Percentiles rank a stretch among this genome's conserved stretches.
Conservation (phyloP, 2,113 vertebrate species). For the Dasyurus viverrinus region DNA sequence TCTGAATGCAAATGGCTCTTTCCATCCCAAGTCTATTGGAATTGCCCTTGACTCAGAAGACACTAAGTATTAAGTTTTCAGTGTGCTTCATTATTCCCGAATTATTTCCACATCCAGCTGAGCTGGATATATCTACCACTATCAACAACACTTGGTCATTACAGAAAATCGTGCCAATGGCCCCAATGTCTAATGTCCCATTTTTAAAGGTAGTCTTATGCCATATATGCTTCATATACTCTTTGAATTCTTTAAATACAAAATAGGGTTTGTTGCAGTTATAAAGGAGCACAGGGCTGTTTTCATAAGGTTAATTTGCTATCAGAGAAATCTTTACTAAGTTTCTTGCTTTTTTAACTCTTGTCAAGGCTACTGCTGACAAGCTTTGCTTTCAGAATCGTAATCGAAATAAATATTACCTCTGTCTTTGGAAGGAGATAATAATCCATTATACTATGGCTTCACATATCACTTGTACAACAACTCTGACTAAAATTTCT, state of each 20-base stretch:
- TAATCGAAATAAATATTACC: neutral
- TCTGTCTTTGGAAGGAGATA: neutral
- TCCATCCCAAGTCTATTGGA: too few species aligned
- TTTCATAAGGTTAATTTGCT: neutral
- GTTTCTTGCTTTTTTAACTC: neutral
- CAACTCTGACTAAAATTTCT: neutral
- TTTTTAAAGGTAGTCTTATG: neutral
- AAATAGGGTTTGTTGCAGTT: neutral
- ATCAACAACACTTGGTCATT: neutral
- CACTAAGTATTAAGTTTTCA: too few species aligned
- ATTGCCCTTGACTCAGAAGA: too few species aligned
- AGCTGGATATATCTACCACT: neutral
- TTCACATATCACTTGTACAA: neutral
- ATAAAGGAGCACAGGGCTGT: neutral
- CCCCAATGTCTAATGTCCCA: neutral
- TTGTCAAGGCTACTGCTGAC: neutral
- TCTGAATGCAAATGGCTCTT: too few species aligned
- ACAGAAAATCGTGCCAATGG: neutral
- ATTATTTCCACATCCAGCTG: neutral
- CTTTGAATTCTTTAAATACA: neutral
- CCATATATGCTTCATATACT: neutral
- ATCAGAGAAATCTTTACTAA: neutral
- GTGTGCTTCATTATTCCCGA: neutral
- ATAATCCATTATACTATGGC: neutral
- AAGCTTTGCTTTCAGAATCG: neutral